Percentiles rank a stretch among this genome's conserved stretches.
Evolutionary conservation across 2,113 vertebrate genomes (phyloP).

Genomic region (Chascanopsetta lugubris): DNA sequence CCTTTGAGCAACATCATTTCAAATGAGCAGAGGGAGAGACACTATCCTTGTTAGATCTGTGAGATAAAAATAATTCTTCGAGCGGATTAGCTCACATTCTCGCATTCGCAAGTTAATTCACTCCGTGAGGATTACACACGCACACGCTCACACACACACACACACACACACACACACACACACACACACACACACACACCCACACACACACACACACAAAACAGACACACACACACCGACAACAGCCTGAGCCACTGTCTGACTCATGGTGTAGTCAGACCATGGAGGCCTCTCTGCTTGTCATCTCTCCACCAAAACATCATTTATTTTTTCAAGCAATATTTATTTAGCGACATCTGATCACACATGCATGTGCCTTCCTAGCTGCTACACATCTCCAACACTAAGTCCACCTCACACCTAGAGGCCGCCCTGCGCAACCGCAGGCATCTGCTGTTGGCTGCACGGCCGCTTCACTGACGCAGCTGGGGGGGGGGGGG

Average conservation of each 20-base stretch:
- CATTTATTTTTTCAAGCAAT: conserved; percentile 39
- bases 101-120: not conserved
- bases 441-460: conserved; percentile 1
- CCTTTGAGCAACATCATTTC: conserved; percentile 31
- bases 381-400: not conserved
- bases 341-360: conserved; percentile 27
- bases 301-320: conserved; percentile 37
- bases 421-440: not conserved
- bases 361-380: conserved; percentile 12
- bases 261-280: conserved; percentile 36
- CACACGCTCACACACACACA: no score
- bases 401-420: conserved; percentile 28
- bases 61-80: not conserved
- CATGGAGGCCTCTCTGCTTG: conserved; percentile 38
- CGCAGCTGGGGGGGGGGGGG: conserved; percentile 14
- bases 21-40: conserved; percentile 1
- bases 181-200: no score
- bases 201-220: no score
- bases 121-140: conserved; percentile 10
- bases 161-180: no score
- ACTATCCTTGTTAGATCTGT: not conserved
- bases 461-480: not conserved
- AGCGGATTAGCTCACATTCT: not conserved
- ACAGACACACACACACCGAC: no score
- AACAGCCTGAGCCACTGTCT: conserved; percentile 47